A percentile compares a stretch with the other conserved stretches of the same genome.
These are phyloP conservation scores for Odontamblyopus rebecca DNA, from an alignment of 2,797 vertebrate genomes.

Conservation along the genomic window DNA sequence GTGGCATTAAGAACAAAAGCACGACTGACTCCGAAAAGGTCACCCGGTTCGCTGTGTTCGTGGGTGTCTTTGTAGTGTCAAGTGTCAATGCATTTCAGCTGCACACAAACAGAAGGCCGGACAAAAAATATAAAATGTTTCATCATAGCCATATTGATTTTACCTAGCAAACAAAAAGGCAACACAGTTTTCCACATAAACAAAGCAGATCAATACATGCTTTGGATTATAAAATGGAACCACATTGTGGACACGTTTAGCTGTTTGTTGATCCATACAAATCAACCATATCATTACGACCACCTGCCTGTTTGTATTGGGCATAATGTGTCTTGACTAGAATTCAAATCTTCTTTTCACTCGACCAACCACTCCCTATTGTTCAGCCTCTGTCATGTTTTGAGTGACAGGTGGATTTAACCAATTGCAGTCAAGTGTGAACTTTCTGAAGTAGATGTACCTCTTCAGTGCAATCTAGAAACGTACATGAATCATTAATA, in stretches of 20 bases:
- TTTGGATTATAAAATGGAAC: constrained; percentile 21
- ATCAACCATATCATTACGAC: neutral
- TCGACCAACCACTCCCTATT: constrained; percentile 3
- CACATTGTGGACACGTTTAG: constrained; percentile 19
- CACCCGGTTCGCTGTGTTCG: constrained; percentile 41
- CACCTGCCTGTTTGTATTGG: neutral
- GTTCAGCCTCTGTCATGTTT: too few relatives aligned
- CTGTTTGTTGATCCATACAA: constrained; percentile 2
- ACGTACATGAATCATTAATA: too few relatives aligned
- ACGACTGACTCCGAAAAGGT: constrained; percentile 54
- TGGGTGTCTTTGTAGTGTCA: constrained; percentile 49
- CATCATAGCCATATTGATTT: constrained; percentile 8
- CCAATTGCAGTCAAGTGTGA: too few relatives aligned
- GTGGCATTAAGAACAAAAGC: constrained; percentile 69
- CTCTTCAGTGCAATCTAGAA: too few relatives aligned
- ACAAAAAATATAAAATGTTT: constrained; percentile 9
- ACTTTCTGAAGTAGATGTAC: too few relatives aligned
- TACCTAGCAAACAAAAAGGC: constrained; percentile 5
- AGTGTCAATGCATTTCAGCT: constrained; percentile 69
- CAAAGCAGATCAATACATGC: constrained; percentile 10
- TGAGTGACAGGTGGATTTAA: too few relatives aligned
- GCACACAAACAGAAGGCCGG: constrained; percentile 45
- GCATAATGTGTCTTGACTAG: neutral
- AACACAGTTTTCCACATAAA: constrained; percentile 8
- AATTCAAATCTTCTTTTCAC: neutral